Base-by-base conservation (phyloP, 2,797 vertebrate genomes). In the Chelonia mydas region DNA sequence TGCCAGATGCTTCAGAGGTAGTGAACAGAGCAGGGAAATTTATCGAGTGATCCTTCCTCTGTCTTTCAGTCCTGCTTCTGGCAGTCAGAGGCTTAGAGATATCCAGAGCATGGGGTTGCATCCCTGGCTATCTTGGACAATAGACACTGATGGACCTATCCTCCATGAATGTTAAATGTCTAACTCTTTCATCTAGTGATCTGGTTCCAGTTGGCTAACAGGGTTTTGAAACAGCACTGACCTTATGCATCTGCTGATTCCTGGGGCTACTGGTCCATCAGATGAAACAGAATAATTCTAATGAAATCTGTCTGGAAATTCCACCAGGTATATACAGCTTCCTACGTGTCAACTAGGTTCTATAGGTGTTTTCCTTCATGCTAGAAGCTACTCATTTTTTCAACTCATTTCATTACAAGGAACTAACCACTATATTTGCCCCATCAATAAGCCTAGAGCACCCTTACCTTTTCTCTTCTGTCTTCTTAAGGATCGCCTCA, bases 401-500 rank as follows among this genome's bases (percentile, higher is more conserved):
- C 61, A 68, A 68, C 61, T 68, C 61, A 65, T 37, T 68, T 17
- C 15, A n/a, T 65, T n/a, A 68, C 33, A 68, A 16, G 77, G 31
- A 86, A 79, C 11, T 6, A 78, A 33, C 19, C 79, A 53, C 8
- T 13, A 88, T 2, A 28, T 45, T 47, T 76, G 41, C 11, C 27
- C 7, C 21, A 6, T n/a, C 25, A 65, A 5, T 1, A 90, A 9
- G 55, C 68, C 41, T 55, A 15, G 28, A 47, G 33, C 8, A 53
- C n/a, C 1, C 1, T 84, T 98, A 99, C 99, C 98, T 97, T 92
- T 97, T 98, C 31, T 98, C 98, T 53, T 98, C 98, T 11, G 33
- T 97, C 98, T 98, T 99, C 94, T 98, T 99, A 95, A 98, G 55
- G 45, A 99, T 93, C 68, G 99, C 99, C 87, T 99, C 99, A 0